Evolutionary conservation across 2,888 invertebrate genomes (phyloP).

Genomic region (Meteorus colon): DNA sequence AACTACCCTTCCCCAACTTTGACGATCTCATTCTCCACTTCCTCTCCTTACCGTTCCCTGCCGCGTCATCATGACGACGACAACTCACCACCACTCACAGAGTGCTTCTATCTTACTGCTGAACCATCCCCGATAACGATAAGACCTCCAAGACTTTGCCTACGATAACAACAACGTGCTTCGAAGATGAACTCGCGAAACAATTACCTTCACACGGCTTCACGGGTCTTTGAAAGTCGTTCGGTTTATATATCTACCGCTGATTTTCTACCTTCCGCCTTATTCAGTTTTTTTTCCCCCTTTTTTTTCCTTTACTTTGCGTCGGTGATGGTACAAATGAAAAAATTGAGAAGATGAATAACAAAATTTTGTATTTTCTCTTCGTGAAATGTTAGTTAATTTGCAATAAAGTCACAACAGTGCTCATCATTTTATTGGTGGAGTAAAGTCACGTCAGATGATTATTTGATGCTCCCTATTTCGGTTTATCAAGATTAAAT

Average conservation of each 20-base stretch:
- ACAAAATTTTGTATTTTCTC: too few relatives aligned
- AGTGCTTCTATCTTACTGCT: constrained; percentile 37
- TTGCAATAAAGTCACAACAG: too few relatives aligned
- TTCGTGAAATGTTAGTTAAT: too few relatives aligned
- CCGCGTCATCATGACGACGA: constrained; percentile 4
- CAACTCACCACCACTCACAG: constrained; percentile 1
- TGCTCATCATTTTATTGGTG: too few relatives aligned
- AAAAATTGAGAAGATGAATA: too few relatives aligned
- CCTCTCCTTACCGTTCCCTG: neutral
- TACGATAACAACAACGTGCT: constrained; percentile 42
- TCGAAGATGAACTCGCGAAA: constrained; percentile 34
- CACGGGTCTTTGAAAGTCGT: constrained; percentile 29
- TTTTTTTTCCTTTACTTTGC: neutral
- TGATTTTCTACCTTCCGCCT: neutral
- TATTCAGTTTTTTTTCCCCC: neutral
- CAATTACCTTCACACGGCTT: constrained; percentile 40
- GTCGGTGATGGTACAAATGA: too few relatives aligned
- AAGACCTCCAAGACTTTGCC: constrained; percentile 36
- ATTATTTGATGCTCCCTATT: too few relatives aligned
- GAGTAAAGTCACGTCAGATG: too few relatives aligned
- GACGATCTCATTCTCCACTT: constrained; percentile 36
- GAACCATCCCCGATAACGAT: constrained; percentile 43
- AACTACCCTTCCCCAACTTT: constrained; percentile 44
- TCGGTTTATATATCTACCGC: constrained; percentile 2
- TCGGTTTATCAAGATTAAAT: too few relatives aligned